Base-by-base conservation (phyloP, 1,140 invertebrate genomes). In the Phortica variegata region DNA sequence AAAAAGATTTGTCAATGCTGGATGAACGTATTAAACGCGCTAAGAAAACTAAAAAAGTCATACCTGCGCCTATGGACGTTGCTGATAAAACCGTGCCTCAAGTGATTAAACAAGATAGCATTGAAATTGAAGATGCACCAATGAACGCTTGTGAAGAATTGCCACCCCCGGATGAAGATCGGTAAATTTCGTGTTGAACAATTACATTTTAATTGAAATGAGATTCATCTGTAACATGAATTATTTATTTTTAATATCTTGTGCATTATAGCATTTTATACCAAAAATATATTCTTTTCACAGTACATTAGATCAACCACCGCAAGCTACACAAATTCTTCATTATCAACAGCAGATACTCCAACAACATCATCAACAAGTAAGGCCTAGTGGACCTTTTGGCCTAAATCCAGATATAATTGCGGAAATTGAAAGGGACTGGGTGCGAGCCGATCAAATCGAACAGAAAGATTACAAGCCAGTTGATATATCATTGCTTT, bases 21-120 rank as follows among this genome's bases (percentile, higher is more conserved):
- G 95, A 98, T 68, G 95, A 98, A 77, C 82, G 96, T 34, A 96
- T 99, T 38, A 96, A 96, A 69, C 81, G 93, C 29, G 87, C 89
- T 7, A 83, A 86, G 15, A 90, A 91, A 69, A 88, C 80, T 8
- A 77, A 76, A 31, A 85, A 84, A 59, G 80, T 81, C 3, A 62
- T 69, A 33, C 62, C 72, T 9, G 49, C 47, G 2, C 47, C 58
- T 2, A 53, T 62, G 3, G 29, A 79, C 71, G 47, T 75, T 56
- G 41, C 71, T 72, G 16, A 66, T 65, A 63, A 58, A 63, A 19
- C 78, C 54, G 32, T 77, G 53, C 29, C 65, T 68, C 23, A 79
- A 71, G 12, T 77, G 71, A 12, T 73, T 52, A 45, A 58, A 2
- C 72, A 80, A 71, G 48, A 75, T 58, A 49, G 79, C 75, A 45